A percentile compares a stretch with the other conserved stretches of the same genome.
phyloP scores from a whole-genome alignment of 1,140 invertebrate genomes.

The Drosophila lowei region DNA sequence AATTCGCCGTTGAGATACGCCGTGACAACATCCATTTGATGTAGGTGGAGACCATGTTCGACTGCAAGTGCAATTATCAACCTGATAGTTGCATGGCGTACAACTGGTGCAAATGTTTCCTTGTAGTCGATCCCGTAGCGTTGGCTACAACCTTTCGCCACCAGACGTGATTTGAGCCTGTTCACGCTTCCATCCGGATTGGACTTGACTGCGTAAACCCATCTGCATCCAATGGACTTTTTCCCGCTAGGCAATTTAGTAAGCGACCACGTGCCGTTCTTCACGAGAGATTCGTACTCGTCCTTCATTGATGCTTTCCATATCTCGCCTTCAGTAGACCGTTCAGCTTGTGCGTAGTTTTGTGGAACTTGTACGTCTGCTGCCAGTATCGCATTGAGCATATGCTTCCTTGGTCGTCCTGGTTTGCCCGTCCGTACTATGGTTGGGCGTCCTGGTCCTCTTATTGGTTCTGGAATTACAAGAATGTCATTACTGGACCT shows the following conservation, averaged over 20 bases:
- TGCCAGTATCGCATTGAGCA: too few relatives aligned
- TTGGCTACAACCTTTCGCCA: conserved; percentile 18
- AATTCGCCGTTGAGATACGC: conserved; percentile 34
- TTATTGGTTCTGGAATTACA: neutral
- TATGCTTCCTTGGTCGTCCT: neutral
- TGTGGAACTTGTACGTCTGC: too few relatives aligned
- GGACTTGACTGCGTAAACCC: too few relatives aligned
- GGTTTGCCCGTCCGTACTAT: neutral
- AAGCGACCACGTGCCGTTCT: neutral
- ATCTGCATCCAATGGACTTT: too few relatives aligned
- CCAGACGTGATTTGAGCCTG: conserved; percentile 1
- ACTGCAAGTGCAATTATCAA: conserved; percentile 13
- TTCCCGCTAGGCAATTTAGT: neutral
- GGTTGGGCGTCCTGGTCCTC: neutral
- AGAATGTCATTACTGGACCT: neutral
- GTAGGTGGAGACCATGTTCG: conserved; percentile 15
- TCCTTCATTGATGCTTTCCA: too few relatives aligned
- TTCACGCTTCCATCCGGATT: too few relatives aligned
- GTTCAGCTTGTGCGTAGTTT: too few relatives aligned
- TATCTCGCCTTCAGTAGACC: neutral
- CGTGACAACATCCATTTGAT: conserved; percentile 27
- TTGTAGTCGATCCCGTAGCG: conserved; percentile 20
- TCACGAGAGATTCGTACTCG: neutral
- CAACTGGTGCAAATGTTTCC: conserved; percentile 16
- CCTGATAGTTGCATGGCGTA: too few relatives aligned